Evolutionary conservation across 2,113 vertebrate species (phyloP), one percentile per base, ranked within the genome.

Genomic region (Anguilla japonica): DNA sequence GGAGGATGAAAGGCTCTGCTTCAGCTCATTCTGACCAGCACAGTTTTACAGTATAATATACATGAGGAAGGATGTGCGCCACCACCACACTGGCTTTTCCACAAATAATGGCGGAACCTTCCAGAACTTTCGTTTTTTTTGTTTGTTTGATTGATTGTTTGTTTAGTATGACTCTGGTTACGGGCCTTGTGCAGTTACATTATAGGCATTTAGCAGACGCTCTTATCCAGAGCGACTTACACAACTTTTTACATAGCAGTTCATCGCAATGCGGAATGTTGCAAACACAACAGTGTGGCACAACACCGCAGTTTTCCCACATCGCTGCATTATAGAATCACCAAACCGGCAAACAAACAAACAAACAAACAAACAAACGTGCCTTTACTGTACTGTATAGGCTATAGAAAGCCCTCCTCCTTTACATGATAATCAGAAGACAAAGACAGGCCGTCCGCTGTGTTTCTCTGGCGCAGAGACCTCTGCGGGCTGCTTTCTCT

Each of bases 61-160:
- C 88, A 91, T 86, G 89, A 87, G 87, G 90, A 91, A 90, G 71
- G 88, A 84, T 1, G 26, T 85, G 88, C 79, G 88, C 79, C 82
- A 6, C 34, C 13, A 29, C 14, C 6, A 4, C 22, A 26, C 78
- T 39, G 79, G 79, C 79, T 80, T 22, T 41, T 5, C 20, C 79
- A 41, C 20, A 15, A 18, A 41, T 41, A 41, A 80, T 41, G 14
- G 40, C 16, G 16, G 16, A 80, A 41, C 39, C 20, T 80, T 20
- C 79, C 34, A 81, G 41, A 60, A 41, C 29, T 41, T 26, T 34
- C 34, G 82, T 86, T 83, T 81, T 81, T 41, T 83, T 85, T 87
- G 79, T 82, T 86, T 60, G 40, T 87, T 85, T 26, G 82, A 85
- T 83, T 26, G 82, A 85, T 83, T 81, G 50, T 83, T 85, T 87